Evolutionary conservation across 1,140 invertebrate species (phyloP), one percentile per base, ranked within the genome.

Genomic region (Sinonovacula constricta): DNA sequence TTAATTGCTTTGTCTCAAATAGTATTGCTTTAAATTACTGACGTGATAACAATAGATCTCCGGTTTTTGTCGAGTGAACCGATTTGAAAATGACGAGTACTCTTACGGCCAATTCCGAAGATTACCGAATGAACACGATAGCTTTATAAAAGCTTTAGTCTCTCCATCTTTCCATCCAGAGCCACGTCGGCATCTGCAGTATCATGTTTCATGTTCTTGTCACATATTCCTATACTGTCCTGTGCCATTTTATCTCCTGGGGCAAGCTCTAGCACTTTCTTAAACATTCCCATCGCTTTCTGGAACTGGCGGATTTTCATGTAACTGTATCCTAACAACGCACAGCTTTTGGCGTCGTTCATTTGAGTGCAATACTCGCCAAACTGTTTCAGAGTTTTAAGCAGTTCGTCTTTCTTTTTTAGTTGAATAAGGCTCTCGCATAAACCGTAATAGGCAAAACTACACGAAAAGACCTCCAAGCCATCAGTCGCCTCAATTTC

Each of bases 401-500:
- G 10, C 24, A 77, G 56, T 4, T 77, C 74, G 3, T 22, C 24
- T 33, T 77, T 67, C 26, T 77, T 77, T 39, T 77, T 67, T 24
- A 67, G 53, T n/a, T 67, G 30, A 7, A 77, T 57, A 45, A 49
- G 53, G 22, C 74, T 67, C 36, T 77, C 74, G 31, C 63, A 67
- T 30, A 62, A 45, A 22, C 67, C 54, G 30, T 77, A 77, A 3
- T 57, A 57, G 2, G 74, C 62, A 18, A 31, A 77, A 15, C 51
- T 28, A 49, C 34, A 56, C 2, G 62, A 67, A 7, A 67, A 60
- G 3, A 77, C 34, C 26, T 77, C 74, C 18, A 77, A 15, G 22
- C 74, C 74, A 30, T 77, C 63, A 15, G 31, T 54, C 1, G 63
- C 62, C 26, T 66, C 65, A 31, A 77, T 77, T 68, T 77, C 74